phyloP scores from a whole-genome alignment of 2,888 invertebrate genomes.

The Cryptosula pallasiana region DNA sequence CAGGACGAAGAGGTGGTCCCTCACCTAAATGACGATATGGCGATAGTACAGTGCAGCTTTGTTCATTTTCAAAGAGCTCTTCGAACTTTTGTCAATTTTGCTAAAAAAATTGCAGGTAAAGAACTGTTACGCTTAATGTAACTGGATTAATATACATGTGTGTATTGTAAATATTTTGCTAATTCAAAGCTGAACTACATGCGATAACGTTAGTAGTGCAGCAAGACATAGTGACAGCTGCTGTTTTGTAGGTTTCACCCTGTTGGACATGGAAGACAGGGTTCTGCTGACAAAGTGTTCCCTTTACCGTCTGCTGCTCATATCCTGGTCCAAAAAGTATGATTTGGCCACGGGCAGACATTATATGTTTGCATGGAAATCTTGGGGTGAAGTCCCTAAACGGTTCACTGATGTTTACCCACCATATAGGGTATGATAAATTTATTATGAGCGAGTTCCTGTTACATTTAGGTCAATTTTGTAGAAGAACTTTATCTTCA shows the following conservation, averaged over 20 bases:
- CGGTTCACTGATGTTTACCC: not conserved
- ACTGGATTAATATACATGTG: not conserved
- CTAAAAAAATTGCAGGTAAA: conserved; percentile 45
- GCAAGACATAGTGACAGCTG: no score
- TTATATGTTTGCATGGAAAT: conserved; percentile 6
- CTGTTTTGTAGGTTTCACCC: conserved; percentile 37
- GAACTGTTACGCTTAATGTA: not conserved
- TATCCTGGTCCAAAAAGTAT: conserved; percentile 37
- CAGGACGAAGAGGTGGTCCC: not conserved
- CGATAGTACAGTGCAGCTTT: conserved; percentile 41
- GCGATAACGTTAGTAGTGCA: no score
- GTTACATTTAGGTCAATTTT: no score
- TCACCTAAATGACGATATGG: not conserved
- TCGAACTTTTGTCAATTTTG: conserved; percentile 39
- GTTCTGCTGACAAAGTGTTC: conserved; percentile 39
- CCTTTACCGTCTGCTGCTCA: conserved; percentile 42
- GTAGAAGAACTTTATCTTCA: no score
- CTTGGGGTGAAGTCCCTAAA: not conserved
- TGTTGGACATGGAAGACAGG: conserved; percentile 38
- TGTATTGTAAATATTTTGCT: conserved; percentile 26
- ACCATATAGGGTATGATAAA: not conserved
- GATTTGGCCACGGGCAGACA: conserved; percentile 32
- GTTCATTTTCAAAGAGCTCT: conserved; percentile 39
- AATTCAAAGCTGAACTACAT: no score
- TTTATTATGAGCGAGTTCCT: no score